Evolutionary conservation across 1,140 invertebrate species (phyloP).

Genomic region (Danaus plexippus): DNA sequence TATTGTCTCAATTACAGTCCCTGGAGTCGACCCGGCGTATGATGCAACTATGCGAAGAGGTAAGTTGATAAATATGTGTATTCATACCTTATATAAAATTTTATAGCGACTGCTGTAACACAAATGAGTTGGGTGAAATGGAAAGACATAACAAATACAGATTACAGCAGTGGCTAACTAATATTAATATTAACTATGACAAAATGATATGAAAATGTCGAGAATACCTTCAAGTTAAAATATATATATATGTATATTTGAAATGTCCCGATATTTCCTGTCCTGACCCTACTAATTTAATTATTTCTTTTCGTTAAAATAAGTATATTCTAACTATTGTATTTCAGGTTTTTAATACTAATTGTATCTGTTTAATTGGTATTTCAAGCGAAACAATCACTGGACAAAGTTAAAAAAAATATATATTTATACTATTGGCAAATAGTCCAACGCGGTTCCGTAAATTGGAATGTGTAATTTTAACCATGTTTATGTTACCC

Average conservation of each 20-base stretch:
- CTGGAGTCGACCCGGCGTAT: constrained; percentile 97
- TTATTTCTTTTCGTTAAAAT: constrained; percentile 15
- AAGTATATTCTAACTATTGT: too few species aligned
- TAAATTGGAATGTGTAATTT: constrained; percentile 48
- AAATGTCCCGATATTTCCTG: neutral
- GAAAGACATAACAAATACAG: too few species aligned
- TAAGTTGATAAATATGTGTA: constrained; percentile 72
- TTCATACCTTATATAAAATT: too few species aligned
- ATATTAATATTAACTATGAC: too few species aligned
- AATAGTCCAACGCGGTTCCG: constrained; percentile 33
- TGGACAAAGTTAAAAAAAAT: constrained; percentile 25
- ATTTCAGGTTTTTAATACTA: too few species aligned
- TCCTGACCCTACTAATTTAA: constrained; percentile 1
- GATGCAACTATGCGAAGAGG: constrained; percentile 96
- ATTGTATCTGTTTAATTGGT: constrained; percentile 13
- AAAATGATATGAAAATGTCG: constrained; percentile 18
- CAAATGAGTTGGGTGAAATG: too few species aligned
- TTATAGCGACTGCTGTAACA: too few species aligned
- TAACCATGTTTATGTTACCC: constrained; percentile 47
- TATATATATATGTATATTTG: too few species aligned
- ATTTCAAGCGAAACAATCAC: constrained; percentile 24
- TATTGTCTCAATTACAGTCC: constrained; percentile 81
- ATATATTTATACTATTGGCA: constrained; percentile 14
- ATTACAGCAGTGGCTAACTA: too few species aligned
- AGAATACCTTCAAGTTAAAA: constrained; percentile 42